These are phyloP conservation scores for Heterocephalus glaber DNA, from an alignment of 2,113 vertebrate species.

Conservation along the genomic window DNA sequence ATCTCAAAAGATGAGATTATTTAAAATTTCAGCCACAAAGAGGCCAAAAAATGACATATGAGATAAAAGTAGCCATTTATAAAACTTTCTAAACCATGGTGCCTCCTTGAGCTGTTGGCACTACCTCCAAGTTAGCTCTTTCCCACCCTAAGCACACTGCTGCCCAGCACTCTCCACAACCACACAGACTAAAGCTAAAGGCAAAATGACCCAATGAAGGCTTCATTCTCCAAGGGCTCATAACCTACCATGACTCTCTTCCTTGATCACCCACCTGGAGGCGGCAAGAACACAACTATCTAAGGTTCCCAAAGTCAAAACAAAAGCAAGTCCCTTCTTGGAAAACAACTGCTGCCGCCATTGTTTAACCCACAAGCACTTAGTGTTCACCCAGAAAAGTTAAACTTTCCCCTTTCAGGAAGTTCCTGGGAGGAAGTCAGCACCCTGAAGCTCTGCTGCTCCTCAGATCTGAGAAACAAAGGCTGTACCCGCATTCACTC, in stretches of 20 bases:
- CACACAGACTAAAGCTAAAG: neutral
- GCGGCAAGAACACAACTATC: constrained; percentile 50
- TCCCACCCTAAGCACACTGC: neutral
- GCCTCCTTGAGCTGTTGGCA: neutral
- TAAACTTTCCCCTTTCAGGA: constrained; percentile 67
- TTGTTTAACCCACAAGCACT: constrained; percentile 60
- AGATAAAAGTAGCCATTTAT: neutral
- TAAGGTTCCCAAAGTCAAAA: constrained; percentile 34
- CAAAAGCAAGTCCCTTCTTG: constrained; percentile 44
- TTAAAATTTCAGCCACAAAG: constrained; percentile 24
- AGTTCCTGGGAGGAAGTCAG: constrained; percentile 72
- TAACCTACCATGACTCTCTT: neutral
- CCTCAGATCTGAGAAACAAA: constrained; percentile 68
- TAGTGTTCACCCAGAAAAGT: constrained; percentile 53
- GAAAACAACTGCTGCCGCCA: constrained; percentile 63
- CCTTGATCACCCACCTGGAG: constrained; percentile 59
- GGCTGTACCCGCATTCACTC: neutral
- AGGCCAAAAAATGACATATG: neutral
- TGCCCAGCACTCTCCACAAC: neutral
- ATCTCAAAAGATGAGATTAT: constrained; percentile 23
- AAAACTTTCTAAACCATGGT: neutral
- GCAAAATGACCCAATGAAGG: neutral
- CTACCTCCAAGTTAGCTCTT: neutral
- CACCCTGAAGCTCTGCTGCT: constrained; percentile 57
- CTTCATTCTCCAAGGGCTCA: neutral